Evolutionary conservation across 2,113 vertebrate species (phyloP), one percentile per base, ranked within the genome.

Genomic region (Trematocara marginatum): DNA sequence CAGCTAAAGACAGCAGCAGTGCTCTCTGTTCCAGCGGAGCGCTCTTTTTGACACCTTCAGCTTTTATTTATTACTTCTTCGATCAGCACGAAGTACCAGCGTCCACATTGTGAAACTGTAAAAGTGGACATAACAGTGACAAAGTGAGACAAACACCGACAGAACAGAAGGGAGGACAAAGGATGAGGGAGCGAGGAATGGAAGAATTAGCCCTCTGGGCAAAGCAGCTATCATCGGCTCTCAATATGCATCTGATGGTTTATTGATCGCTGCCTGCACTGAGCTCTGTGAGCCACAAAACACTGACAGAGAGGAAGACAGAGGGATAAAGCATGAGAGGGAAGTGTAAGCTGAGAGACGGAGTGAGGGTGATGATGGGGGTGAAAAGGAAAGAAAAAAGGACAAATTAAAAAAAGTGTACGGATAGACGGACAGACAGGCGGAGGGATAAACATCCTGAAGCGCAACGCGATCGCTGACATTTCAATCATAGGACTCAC

Each of bases 231-330:
- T 80, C 78, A 53, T 38, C 40, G 34, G 56, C 79, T 80, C 83
- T 78, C 66, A 53, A 81, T 89, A 82, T 78, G 64, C 82, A 89
- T 61, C 61, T 89, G 87, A 85, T 91, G 82, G 85, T 81, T 87
- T 89, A 89, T 89, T 81, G 90, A 91, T 89, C 85, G 1, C 80
- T 42, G 38, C 34, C 56, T 31, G 45, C 61, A 31, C 85, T 59
- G 20, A 87, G 82, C 79, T 81, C 35, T 56, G 4, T 13, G 52
- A 23, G 54, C n/a, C 34, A 52, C 86, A 82, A 81, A 82, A 42
- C 29, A 71, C 66, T 59, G 82, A 74, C 20, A 59, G 35, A 16
- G 34, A 23, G 49, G 31, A 15, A 31, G 51, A 42, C 7, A 0
- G 16, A 34, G 8, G 13, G 26, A 45, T 38, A 16, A 49, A 45